Evolutionary conservation across 1,140 invertebrate genomes (phyloP), one percentile per base, ranked within the genome.

Genomic region (Eupeodes corollae): DNA sequence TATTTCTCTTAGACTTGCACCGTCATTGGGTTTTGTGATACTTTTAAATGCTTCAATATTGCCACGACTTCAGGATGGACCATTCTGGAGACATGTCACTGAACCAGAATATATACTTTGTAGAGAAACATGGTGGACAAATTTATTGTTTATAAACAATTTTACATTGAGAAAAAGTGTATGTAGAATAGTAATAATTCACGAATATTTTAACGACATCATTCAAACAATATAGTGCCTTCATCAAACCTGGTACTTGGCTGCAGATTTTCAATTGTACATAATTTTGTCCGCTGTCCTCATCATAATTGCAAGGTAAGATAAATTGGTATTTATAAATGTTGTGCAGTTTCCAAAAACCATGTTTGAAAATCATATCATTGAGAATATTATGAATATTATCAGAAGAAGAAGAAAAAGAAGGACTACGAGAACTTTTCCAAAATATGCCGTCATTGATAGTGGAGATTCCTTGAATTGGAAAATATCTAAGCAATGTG

Each of bases 191-290:
- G 21, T 46, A 16, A 12, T 10, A 43, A 8, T n/a, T 19, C 34
- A 38, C 19, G 31, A 52, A 2, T 53, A 51, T 37, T 68, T 67
- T 52, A 69, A 72, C 56, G 53, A 58, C 9, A n/a, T 46, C 49
- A 11, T 51, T 38, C 44, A 38, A 42, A 18, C 31, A 46, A 57
- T 61, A 19, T 48, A 78, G 79, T 85, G 84, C 56, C 74, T 82
- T 70, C 75, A 75, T 1, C 83, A 82, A 67, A 75, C 79, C 0
- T 87, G 83, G 83, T 86, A 84, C 54, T 54, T 86, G 48, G 75
- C 79, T 0, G 77, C 79, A 21, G 83, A 87, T 55, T 83, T 82
- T 74, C 83, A 85, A 57, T 70, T 84, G 15, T 77, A 80, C 46
- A 71, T 77, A 52, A 54, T 83, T 3, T 75, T 78, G 1, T 70